These are phyloP conservation scores for Oceanodroma tethys DNA, from an alignment of 2,113 vertebrate species.

Conservation along the genomic window DNA sequence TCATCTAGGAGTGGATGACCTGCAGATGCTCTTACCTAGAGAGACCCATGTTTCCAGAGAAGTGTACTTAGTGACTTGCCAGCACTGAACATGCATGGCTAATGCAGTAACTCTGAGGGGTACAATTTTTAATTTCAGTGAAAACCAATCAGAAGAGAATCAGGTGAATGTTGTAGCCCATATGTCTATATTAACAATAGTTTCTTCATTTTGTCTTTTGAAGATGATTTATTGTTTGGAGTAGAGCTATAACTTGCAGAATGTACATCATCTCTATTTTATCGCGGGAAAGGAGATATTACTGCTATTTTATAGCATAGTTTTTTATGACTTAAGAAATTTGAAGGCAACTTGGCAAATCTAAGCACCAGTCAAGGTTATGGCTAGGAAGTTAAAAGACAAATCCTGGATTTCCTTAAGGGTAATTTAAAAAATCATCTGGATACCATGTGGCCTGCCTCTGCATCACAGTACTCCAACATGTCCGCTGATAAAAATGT, in stretches of 20 bases:
- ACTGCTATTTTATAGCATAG: neutral
- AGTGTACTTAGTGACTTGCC: neutral
- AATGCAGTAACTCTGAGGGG: neutral
- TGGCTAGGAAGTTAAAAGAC: neutral
- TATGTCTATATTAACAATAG: neutral
- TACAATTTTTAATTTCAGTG: neutral
- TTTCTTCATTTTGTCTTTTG: neutral
- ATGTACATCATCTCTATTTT: neutral
- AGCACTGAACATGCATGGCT: accelerated
- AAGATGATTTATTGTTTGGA: neutral
- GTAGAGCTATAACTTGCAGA: neutral
- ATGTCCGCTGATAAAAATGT: neutral
- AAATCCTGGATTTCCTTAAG: neutral
- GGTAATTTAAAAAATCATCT: neutral
- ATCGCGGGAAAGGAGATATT: neutral
- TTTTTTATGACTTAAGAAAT: neutral
- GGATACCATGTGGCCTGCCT: neutral
- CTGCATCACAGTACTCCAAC: neutral
- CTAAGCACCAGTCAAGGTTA: neutral
- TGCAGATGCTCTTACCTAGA: neutral
- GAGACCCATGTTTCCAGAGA: neutral
- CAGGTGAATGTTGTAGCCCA: neutral
- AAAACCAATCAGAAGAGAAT: neutral
- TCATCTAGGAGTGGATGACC: neutral
- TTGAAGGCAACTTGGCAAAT: neutral